Conservation (phyloP, 2,888 invertebrate species). For the Plebejus anna region DNA sequence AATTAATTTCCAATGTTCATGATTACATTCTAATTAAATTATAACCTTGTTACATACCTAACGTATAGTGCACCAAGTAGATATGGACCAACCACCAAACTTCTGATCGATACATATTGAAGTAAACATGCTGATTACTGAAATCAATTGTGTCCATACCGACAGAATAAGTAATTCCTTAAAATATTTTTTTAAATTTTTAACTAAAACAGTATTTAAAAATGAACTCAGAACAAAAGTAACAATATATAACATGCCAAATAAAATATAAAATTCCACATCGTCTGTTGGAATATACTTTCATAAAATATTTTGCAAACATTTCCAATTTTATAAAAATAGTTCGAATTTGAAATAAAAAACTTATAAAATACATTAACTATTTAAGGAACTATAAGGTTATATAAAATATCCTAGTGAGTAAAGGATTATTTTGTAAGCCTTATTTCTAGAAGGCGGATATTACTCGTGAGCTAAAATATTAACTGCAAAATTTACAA, state of each 20-base stretch:
- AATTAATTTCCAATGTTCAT: constrained; percentile 55
- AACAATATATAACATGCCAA: constrained; percentile 26
- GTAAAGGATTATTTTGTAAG: constrained; percentile 26
- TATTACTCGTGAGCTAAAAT: constrained; percentile 62
- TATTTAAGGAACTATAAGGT: constrained; percentile 29
- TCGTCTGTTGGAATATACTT: constrained; percentile 6
- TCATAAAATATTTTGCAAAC: constrained; percentile 26
- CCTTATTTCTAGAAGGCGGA: constrained; percentile 59
- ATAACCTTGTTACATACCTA: constrained; percentile 41
- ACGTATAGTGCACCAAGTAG: constrained; percentile 42
- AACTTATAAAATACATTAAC: constrained; percentile 28
- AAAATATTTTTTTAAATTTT: constrained; percentile 20
- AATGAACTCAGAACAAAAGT: constrained; percentile 25
- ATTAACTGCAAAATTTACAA: constrained; percentile 29
- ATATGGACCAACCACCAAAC: constrained; percentile 44
- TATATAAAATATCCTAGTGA: constrained; percentile 28
- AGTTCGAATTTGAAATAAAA: constrained; percentile 24
- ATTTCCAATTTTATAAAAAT: constrained; percentile 28
- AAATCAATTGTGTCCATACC: constrained; percentile 13
- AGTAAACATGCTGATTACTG: constrained; percentile 10
- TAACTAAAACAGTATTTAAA: constrained; percentile 26
- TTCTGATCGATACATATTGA: constrained; percentile 17
- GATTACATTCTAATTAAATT: constrained; percentile 38
- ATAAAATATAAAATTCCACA: constrained; percentile 22
- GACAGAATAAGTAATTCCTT: constrained; percentile 10